Conservation (phyloP, 1,140 invertebrate genomes). For the Gryon sp. region DNA sequence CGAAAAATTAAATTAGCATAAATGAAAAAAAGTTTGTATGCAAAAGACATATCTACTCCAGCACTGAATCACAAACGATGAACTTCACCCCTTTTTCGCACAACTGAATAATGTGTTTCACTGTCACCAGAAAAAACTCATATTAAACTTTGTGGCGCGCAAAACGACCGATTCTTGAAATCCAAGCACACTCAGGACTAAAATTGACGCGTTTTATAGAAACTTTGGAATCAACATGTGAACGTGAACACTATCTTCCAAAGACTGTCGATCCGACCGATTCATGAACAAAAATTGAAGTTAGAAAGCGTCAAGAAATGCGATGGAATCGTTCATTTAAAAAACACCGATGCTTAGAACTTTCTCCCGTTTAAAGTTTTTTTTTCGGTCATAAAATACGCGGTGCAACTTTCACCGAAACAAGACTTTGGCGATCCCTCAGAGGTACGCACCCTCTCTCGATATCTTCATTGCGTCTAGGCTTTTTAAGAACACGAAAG, state of each 20-base stretch:
- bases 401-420: slow-evolving; percentile 70
- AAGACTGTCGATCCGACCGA: slow-evolving; percentile 51
- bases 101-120: slow-evolving; percentile 1
- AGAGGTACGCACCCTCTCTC: slow-evolving; percentile 33
- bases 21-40: too few relatives aligned
- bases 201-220: slow-evolving; percentile 32
- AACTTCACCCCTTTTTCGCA: too few relatives aligned
- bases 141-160: slow-evolving; percentile 14
- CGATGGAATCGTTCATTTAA: slow-evolving; percentile 45
- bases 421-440: slow-evolving; percentile 59
- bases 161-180: slow-evolving; percentile 10
- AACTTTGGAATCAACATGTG: slow-evolving; percentile 44
- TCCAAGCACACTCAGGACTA: slow-evolving; percentile 6
- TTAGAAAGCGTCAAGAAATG: slow-evolving; percentile 61
- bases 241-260: slow-evolving; percentile 45
- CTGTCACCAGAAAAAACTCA: not conserved
- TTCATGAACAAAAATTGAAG: slow-evolving; percentile 55
- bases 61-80: too few relatives aligned
- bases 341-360: slow-evolving; percentile 48
- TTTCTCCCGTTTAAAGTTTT: slow-evolving; percentile 45
- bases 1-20: too few relatives aligned
- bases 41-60: too few relatives aligned
- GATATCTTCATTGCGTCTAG: slow-evolving; percentile 10
- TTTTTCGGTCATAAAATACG: slow-evolving; percentile 47
- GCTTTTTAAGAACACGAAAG: slow-evolving; percentile 7